Base-by-base conservation (phyloP, 2,888 invertebrate species). In the Pomacea canaliculata region DNA sequence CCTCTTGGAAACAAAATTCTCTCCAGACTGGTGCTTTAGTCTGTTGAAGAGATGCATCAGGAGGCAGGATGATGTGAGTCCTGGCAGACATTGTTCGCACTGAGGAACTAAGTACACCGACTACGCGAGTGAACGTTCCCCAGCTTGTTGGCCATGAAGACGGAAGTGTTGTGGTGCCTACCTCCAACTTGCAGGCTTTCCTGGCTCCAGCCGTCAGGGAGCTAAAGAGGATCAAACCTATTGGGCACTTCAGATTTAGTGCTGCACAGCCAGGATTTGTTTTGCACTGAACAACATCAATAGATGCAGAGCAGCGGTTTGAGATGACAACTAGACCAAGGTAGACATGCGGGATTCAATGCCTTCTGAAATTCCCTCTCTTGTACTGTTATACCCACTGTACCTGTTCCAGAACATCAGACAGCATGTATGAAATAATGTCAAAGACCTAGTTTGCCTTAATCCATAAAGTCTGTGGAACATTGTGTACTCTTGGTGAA, bases 101-200 rank as follows among this genome's bases (percentile, higher is more conserved):
- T n/a, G n/a, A n/a, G n/a, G n/a, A n/a, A n/a, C n/a, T n/a, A n/a
- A n/a, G n/a, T n/a, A n/a, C n/a, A n/a, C n/a, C 71, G 19, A 66
- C 60, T 12, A 62, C 77, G 23, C 18, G 56, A 7, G 69, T 78
- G 8, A 80, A 80, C 73, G 62, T 77, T 59, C 51, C 75, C 10
- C 79, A 80, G 79, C 65, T 79, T 19, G 77, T 77, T 23, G 77
- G 77, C 5, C 18, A 23, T n/a, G 80, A 80, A 65, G 69, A 77
- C 59, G 76, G 77, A 37, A 5, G 46, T 65, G 13, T 63, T 71
- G 12, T 37, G 49, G 81, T 80, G 18, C 73, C 73, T 13, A 69
- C 73, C 9, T 74, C 76, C 59, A 60, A 81, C 74, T 78, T 79
- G 81, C 78, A 79, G n/a, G n/a, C n/a, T 4, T 75, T 65, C 65